Base-by-base conservation (phyloP, 1,140 invertebrate genomes). In the Charaxes varanes region DNA sequence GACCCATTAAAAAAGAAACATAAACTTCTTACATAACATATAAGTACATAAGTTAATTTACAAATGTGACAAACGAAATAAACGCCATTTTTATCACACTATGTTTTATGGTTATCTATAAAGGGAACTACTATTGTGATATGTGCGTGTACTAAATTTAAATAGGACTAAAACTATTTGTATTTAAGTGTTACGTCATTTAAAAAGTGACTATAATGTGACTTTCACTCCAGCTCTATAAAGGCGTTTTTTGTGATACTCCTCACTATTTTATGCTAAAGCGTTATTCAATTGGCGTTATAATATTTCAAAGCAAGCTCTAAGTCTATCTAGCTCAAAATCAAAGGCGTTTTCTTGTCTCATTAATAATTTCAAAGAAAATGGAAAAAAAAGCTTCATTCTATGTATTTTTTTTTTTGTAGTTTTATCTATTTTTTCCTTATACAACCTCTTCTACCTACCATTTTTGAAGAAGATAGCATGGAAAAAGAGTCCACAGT, bases 371-470 rank as follows among this genome's bases (percentile, higher is more conserved):
- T 40, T 31, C 15, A 17, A 31, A 17, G 28, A 31, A 31, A 31
- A 31, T 37, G 0, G 12, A 36, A 36, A 35, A 23, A 21, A 14
- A 53, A 48, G 36, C 44, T 51, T 23, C 51, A 48, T 24, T 34
- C 36, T 54, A 38, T 45, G 27, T 41, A 32, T 35, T 33, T 52
- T 44, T 37, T 52, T 37, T 51, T 40, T 27, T 37, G 28, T 40
- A 32, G 8, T 28, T 45, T 45, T 38, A 22, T 69, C 71, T 78
- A 72, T 71, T 67, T 62, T 40, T 62, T 76, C 58, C 60, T 37
- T 66, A 82, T 82, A 82, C 78, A 82, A 82, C 78, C 78, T 82
- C 78, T 58, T 82, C 78, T 81, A 81, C 77, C 78, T 82, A 82
- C 78, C 78, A 82, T 79, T 57, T 78, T 78, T 71, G 74, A 73